Base-by-base conservation (phyloP, 2,797 vertebrate genomes). In the Paedocypris micromegethes region DNA sequence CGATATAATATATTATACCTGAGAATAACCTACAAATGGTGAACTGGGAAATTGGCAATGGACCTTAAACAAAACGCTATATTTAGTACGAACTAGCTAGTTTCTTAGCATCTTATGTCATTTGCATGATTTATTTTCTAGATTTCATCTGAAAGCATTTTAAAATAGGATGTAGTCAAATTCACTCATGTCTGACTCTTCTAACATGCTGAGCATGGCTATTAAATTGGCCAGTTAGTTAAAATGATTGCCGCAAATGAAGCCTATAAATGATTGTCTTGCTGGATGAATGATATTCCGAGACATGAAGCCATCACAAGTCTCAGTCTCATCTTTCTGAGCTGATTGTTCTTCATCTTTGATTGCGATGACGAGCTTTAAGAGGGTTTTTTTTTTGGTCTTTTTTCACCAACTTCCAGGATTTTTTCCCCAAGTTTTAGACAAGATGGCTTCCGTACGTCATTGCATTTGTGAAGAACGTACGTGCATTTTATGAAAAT, bases 341-440 rank as follows among this genome's bases (percentile, higher is more conserved):
- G 3, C 45, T 64, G 72, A 64, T 69, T 65, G 50, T 64, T 64
- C 65, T 64, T 41, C 49, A 7, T 37, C 40, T 64, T 59, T 69
- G 61, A 74, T 73, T 59, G 57, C 43, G 44, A 47, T 41, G 58
- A 65, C 55, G 9, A 2, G 39, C 38, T 51, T 73, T 46, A 69
- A 23, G 56, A 69, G 66, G 68, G 60, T 48, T 47, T 0, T 64
- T 57, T 39, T 42, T 47, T 57, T 39, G 58, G 7, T 58, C 23
- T 68, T 23, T 63, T 58, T 8, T 1, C 3, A 3, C 63, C 7
- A 42, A 45, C 43, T 38, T 23, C 23, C 23, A 23, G 23, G 23
- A 6, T 59, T 46, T 59, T 42, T 50, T 58, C 4, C 44, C 38
- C 4, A 6, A 1, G 0, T 68, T 5, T 51, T n/a, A 6, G 8